Conservation (phyloP, 2,797 vertebrate species). For the Anableps anableps region DNA sequence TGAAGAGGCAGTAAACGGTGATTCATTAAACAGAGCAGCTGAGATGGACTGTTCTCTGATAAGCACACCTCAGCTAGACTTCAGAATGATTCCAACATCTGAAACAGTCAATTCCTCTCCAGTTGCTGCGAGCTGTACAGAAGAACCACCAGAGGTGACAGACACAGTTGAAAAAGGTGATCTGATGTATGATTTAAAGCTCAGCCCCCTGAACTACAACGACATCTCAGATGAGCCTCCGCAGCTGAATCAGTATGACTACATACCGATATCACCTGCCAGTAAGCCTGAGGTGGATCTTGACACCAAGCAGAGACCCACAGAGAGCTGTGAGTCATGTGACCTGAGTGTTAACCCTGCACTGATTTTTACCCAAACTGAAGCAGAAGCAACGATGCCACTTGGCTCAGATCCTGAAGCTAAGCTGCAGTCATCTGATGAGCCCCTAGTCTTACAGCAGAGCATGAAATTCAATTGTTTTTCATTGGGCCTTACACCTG, state of each 20-base stretch:
- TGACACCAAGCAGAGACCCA: slow-evolving; percentile 58
- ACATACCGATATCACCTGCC: slow-evolving; percentile 74
- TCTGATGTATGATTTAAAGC: slow-evolving; percentile 75
- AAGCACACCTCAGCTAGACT: slow-evolving; percentile 64
- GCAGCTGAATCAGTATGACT: slow-evolving; percentile 73
- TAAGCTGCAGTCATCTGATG: slow-evolving; percentile 54
- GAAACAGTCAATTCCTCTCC: slow-evolving; percentile 56
- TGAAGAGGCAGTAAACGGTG: slow-evolving; percentile 42
- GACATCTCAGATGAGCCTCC: slow-evolving; percentile 72
- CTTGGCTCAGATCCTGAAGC: slow-evolving; percentile 52
- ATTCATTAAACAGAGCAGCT: slow-evolving; percentile 38
- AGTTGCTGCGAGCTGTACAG: slow-evolving; percentile 41
- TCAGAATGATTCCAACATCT: slow-evolving; percentile 65
- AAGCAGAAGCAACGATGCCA: slow-evolving; percentile 35
- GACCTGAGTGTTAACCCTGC: slow-evolving; percentile 62
- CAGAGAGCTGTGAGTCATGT: slow-evolving; percentile 65
- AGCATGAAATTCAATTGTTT: slow-evolving; percentile 43
- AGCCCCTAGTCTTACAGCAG: slow-evolving; percentile 58
- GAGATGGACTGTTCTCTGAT: slow-evolving; percentile 67
- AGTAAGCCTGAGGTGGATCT: slow-evolving; percentile 61
- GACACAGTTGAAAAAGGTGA: slow-evolving; percentile 56
- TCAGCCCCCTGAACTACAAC: slow-evolving; percentile 79
- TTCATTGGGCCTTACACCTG: slow-evolving; percentile 49
- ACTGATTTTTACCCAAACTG: slow-evolving; percentile 69
- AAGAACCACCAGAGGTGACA: slow-evolving; percentile 55